Conservation (phyloP, 2,888 invertebrate species). For the Synergus gifuensis region DNA sequence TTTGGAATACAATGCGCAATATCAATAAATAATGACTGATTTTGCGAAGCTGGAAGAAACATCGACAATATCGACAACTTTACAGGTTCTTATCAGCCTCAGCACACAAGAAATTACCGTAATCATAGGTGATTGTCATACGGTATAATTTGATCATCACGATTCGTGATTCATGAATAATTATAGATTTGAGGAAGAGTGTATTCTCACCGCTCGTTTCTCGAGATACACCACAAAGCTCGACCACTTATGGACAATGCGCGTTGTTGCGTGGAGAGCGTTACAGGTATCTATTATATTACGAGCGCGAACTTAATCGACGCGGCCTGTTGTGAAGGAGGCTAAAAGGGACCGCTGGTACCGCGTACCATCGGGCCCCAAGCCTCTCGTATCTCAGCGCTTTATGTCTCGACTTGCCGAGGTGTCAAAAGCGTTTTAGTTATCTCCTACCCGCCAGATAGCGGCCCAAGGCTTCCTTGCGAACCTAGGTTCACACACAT, state of each 20-base stretch:
- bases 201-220: conserved; percentile 26
- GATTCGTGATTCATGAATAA: conserved; percentile 37
- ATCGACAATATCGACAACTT: conserved; percentile 8
- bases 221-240: conserved; percentile 13
- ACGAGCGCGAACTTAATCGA: conserved; percentile 62
- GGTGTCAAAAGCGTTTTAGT: conserved; percentile 71
- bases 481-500: neutral
- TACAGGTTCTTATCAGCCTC: conserved; percentile 22
- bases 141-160: conserved; percentile 37
- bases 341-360: conserved; percentile 54
- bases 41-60: neutral
- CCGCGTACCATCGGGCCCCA: conserved; percentile 48
- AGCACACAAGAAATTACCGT: conserved; percentile 35
- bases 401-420: conserved; percentile 62
- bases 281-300: conserved; percentile 58
- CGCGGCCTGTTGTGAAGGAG: conserved; percentile 52
- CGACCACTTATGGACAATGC: conserved; percentile 45
- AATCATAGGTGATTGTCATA: conserved; percentile 41
- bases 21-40: conserved; percentile 5
- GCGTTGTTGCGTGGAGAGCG: conserved; percentile 49
- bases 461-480: conserved; percentile 37
- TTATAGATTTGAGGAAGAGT: conserved; percentile 40
- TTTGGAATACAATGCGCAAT: conserved; percentile 19
- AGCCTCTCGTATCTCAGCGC: conserved; percentile 62
- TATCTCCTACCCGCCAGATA: conserved; percentile 63